These are phyloP conservation scores for Neotragus pygmaeus DNA, from an alignment of 2,113 vertebrate species.

Conservation along the genomic window DNA sequence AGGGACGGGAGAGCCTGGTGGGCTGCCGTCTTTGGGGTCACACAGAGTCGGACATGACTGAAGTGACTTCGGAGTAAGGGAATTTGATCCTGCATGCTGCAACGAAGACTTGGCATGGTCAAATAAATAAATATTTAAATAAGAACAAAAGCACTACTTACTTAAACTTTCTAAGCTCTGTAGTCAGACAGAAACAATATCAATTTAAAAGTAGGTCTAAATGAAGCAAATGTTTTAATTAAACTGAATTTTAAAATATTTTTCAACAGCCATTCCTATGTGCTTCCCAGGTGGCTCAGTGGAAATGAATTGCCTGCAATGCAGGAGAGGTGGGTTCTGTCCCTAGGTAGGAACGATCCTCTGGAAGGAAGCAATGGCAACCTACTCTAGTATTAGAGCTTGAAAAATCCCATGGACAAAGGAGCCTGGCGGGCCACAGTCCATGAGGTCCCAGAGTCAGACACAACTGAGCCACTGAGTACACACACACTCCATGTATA, in stretches of 20 bases:
- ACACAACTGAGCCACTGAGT: neutral
- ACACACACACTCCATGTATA: neutral
- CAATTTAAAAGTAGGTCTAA: neutral
- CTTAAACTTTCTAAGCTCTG: neutral
- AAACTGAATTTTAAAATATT: neutral
- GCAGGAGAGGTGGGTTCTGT: neutral
- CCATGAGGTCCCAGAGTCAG: neutral
- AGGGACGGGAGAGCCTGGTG: too few species aligned
- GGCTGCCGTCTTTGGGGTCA: too few species aligned
- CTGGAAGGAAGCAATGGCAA: neutral
- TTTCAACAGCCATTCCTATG: neutral
- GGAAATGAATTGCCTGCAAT: neutral
- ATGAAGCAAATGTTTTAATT: neutral
- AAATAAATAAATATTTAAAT: neutral
- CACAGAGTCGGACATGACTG: too few species aligned
- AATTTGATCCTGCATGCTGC: neutral
- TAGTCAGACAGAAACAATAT: neutral
- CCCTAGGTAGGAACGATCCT: neutral
- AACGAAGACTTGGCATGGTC: neutral
- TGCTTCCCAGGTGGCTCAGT: neutral
- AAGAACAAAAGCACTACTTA: neutral
- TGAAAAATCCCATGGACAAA: neutral
- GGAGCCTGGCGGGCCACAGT: neutral
- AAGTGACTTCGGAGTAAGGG: neutral
- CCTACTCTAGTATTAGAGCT: neutral